phyloP scores from a whole-genome alignment of 2,797 vertebrate species.

The Fringilla coelebs region DNA sequence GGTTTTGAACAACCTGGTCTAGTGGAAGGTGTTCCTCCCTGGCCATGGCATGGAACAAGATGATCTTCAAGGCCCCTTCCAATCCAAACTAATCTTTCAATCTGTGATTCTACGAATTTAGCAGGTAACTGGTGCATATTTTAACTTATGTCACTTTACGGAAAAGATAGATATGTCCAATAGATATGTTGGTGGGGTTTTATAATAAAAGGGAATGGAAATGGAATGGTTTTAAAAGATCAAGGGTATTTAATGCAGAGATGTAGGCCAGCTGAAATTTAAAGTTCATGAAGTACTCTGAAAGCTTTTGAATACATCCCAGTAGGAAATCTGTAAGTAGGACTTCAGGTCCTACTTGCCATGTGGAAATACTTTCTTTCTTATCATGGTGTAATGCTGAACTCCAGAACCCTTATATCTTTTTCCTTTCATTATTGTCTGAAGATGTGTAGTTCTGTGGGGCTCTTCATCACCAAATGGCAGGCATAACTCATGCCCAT shows the following conservation, averaged over 20 bases:
- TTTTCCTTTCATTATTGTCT: not conserved
- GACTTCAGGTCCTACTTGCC: not conserved
- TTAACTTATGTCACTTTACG: not conserved
- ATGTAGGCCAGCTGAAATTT: slow-evolving; percentile 17
- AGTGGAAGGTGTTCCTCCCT: not conserved
- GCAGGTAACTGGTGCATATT: not conserved
- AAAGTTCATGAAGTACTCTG: not conserved
- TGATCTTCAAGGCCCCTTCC: not conserved
- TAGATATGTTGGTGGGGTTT: not conserved
- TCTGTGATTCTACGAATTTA: not conserved
- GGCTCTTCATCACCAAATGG: not conserved
- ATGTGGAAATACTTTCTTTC: not conserved
- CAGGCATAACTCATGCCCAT: not conserved
- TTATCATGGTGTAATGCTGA: not conserved
- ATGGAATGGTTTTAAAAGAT: slow-evolving; percentile 8
- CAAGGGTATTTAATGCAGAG: not conserved
- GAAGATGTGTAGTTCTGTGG: not conserved
- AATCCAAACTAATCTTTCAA: not conserved
- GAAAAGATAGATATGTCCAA: not conserved
- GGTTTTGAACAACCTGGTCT: not conserved
- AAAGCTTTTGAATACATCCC: not conserved
- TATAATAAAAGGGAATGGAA: not conserved
- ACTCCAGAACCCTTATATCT: not conserved
- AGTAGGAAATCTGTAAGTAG: not conserved
- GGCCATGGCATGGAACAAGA: not conserved